A percentile compares a stretch with the other conserved stretches of the same genome.
phyloP scores from a whole-genome alignment of 2,888 invertebrate species.

The Phyllotreta striolata region DNA sequence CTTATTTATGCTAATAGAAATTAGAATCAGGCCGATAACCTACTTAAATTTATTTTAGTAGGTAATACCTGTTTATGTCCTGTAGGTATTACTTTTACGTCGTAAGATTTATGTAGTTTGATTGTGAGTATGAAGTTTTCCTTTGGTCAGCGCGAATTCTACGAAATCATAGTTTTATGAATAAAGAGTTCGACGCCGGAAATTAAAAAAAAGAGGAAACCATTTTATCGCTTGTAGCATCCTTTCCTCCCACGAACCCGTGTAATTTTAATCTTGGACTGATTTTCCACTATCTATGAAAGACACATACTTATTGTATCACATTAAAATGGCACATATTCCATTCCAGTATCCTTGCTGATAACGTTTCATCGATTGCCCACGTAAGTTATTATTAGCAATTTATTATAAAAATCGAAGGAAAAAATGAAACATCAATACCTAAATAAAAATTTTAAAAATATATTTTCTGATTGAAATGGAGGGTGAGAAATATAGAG shows the following conservation, averaged over 20 bases:
- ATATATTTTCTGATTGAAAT: background rate
- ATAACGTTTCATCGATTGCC: constrained; percentile 27
- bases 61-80: too few species aligned
- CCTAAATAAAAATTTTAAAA: background rate
- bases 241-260: constrained; percentile 33
- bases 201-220: constrained; percentile 34
- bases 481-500: background rate
- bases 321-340: constrained; percentile 29
- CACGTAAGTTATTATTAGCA: constrained; percentile 18
- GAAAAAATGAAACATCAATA: background rate
- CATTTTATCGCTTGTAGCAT: constrained; percentile 31
- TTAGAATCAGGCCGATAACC: too few species aligned
- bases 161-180: constrained; percentile 3
- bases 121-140: too few species aligned
- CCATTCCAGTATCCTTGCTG: constrained; percentile 27
- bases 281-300: constrained; percentile 32
- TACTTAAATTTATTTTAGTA: too few species aligned
- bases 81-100: too few species aligned
- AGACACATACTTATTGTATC: constrained; percentile 27
- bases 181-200: constrained; percentile 22
- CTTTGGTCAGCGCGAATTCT: background rate
- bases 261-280: constrained; percentile 32
- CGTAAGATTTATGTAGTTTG: too few species aligned
- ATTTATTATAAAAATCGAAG: constrained; percentile 3
- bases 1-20: too few species aligned